phyloP scores from a whole-genome alignment of 2,113 vertebrate species.

The Podarcis cretensis region DNA sequence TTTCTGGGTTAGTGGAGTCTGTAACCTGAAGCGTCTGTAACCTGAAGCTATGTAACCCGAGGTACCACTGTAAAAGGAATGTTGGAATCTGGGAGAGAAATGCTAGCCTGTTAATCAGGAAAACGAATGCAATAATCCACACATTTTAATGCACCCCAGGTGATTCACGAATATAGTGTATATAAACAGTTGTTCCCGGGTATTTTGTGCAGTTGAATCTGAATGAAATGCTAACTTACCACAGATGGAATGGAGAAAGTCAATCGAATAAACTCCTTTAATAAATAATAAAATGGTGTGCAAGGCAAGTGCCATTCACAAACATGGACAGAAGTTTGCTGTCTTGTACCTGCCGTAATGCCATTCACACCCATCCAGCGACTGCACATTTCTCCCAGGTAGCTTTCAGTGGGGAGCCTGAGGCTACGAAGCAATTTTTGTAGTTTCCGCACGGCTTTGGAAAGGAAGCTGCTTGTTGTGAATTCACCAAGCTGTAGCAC shows the following conservation, averaged over 20 bases:
- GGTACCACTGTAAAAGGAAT: too few relatives aligned
- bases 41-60: too few relatives aligned
- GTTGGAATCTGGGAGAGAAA: too few relatives aligned
- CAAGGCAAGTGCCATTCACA: not conserved
- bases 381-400: not conserved
- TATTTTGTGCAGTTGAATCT: not conserved
- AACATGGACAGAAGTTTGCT: not conserved
- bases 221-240: not conserved
- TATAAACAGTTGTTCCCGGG: not conserved
- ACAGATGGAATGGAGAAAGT: not conserved
- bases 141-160: too few relatives aligned
- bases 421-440: not conserved
- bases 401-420: not conserved
- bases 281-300: not conserved
- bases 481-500: constrained; percentile 3
- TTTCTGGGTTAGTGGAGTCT: too few relatives aligned
- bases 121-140: too few relatives aligned
- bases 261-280: not conserved
- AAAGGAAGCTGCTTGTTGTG: not conserved
- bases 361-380: not conserved
- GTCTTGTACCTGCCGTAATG: not conserved
- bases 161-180: not conserved
- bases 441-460: not conserved
- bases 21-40: too few relatives aligned
- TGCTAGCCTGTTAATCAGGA: too few relatives aligned